phyloP scores from a whole-genome alignment of 2,888 invertebrate genomes.

The Pimpla rufipes region DNA sequence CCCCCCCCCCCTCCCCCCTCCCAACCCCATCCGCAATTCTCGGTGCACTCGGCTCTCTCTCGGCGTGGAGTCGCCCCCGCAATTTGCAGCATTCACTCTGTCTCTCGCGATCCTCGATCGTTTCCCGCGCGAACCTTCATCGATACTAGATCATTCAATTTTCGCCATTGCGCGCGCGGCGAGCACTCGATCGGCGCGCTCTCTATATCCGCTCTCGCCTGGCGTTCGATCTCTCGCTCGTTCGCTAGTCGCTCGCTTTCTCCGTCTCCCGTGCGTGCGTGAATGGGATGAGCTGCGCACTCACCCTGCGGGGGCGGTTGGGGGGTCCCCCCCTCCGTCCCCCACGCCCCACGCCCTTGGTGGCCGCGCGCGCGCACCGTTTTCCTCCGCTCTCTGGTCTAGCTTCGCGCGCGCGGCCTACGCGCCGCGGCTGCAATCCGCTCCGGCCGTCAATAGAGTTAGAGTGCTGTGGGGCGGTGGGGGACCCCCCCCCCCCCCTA shows the following conservation, averaged over 20 bases:
- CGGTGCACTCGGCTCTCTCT: constrained; percentile 41
- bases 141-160: constrained; percentile 57
- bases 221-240: background rate
- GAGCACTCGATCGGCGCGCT: constrained; percentile 45
- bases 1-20: background rate
- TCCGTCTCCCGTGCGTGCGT: constrained; percentile 45
- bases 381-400: background rate
- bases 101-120: constrained; percentile 64
- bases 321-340: background rate
- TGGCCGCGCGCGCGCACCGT: no score
- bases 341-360: background rate
- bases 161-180: constrained; percentile 12
- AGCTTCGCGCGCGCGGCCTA: no score
- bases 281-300: constrained; percentile 43
- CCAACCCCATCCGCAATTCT: constrained; percentile 61
- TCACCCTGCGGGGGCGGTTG: no score
- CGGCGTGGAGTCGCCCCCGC: constrained; percentile 3
- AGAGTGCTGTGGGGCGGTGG: background rate
- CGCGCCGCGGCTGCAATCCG: constrained; percentile 20
- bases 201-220: constrained; percentile 19
- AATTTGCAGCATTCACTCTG: constrained; percentile 38
- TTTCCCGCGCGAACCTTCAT: constrained; percentile 31
- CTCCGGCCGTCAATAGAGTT: constrained; percentile 27
- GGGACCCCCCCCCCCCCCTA: background rate
- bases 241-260: constrained; percentile 38